A percentile compares a stretch with the other conserved stretches of the same genome.
These are phyloP conservation scores for Capra hircus DNA, from an alignment of 2,113 vertebrate genomes.

Conservation along the genomic window DNA sequence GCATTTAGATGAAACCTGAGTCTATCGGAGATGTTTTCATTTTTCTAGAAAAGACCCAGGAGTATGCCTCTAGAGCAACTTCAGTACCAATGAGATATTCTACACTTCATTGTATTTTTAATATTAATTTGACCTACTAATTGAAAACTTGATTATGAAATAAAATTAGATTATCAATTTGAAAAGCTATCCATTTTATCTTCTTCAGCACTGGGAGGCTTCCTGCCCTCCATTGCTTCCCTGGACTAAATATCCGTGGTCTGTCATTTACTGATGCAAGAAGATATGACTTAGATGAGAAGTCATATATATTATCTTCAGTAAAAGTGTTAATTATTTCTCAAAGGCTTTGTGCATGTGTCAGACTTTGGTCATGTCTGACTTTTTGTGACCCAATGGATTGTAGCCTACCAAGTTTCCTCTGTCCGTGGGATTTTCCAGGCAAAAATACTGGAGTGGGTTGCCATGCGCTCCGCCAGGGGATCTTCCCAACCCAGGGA, in stretches of 20 bases:
- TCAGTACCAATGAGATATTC: background rate
- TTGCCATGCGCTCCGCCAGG: background rate
- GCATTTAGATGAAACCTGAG: background rate
- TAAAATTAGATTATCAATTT: background rate
- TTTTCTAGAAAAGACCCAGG: background rate
- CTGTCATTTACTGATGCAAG: background rate
- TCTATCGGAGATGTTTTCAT: background rate
- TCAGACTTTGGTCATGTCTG: fast-evolving
- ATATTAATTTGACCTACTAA: background rate
- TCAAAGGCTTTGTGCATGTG: fast-evolving
- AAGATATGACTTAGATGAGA: background rate
- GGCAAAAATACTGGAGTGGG: background rate
- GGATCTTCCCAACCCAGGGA: background rate
- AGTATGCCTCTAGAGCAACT: background rate
- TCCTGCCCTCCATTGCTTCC: background rate
- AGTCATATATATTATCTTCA: background rate
- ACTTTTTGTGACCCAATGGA: background rate
- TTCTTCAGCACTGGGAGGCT: background rate
- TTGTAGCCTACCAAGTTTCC: background rate
- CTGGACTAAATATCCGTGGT: background rate
- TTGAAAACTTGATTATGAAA: background rate
- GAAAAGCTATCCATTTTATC: background rate
- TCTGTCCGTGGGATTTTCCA: background rate
- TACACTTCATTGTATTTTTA: background rate
- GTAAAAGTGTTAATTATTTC: background rate